Evolutionary conservation across 2,888 invertebrate species (phyloP).

Genomic region (Cheilosia pagana): DNA sequence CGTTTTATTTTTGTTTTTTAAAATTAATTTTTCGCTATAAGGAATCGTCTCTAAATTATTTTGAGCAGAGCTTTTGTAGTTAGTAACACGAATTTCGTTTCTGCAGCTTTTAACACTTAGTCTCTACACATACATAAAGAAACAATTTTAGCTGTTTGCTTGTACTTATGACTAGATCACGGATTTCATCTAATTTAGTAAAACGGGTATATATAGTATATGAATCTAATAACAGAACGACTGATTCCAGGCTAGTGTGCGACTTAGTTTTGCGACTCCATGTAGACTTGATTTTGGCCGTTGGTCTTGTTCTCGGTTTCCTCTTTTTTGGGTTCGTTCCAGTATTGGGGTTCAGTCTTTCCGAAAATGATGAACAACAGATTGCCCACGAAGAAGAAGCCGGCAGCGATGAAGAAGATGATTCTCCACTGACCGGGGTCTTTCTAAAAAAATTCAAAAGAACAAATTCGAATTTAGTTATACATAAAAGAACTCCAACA

Average conservation of each 20-base stretch:
- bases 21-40: constrained; percentile 1
- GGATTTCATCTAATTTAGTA: constrained; percentile 61
- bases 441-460: constrained; percentile 83
- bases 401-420: constrained; percentile 90
- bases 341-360: constrained; percentile 87
- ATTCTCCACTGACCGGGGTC: constrained; percentile 88
- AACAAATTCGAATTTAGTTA: background rate
- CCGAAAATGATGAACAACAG: constrained; percentile 89
- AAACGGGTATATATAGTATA: background rate
- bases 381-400: constrained; percentile 88
- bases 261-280: constrained; percentile 62
- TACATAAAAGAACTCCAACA: background rate
- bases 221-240: constrained; percentile 18
- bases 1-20: constrained; percentile 4
- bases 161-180: constrained; percentile 74
- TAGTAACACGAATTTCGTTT: background rate
- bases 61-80: background rate
- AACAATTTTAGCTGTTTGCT: constrained; percentile 22
- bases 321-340: constrained; percentile 86
- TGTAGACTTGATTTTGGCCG: constrained; percentile 38
- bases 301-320: constrained; percentile 50
- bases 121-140: constrained; percentile 4
- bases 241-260: constrained; percentile 1
- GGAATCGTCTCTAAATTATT: background rate
- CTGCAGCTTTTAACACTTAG: background rate